Evolutionary conservation across 2,113 vertebrate genomes (phyloP).

Genomic region (Ceyx melanurus): DNA sequence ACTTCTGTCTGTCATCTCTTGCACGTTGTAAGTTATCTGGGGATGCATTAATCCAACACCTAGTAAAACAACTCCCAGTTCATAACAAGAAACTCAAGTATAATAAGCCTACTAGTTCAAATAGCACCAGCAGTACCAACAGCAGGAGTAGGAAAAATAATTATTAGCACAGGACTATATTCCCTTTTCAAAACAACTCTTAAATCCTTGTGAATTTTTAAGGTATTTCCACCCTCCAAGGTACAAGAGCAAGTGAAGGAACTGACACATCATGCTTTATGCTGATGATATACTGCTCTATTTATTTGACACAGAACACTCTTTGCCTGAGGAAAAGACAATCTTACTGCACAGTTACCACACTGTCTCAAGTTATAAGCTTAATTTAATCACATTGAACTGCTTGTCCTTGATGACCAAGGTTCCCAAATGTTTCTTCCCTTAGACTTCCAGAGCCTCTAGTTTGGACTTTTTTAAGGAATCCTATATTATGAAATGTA

Average conservation of each 20-base stretch:
- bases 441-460: background rate
- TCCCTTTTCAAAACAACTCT: background rate
- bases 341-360: background rate
- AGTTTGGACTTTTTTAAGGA: background rate
- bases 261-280: background rate
- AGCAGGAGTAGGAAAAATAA: background rate
- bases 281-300: background rate
- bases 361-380: background rate
- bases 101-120: background rate
- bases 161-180: background rate
- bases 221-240: background rate
- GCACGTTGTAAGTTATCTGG: background rate
- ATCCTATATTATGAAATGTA: background rate
- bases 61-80: background rate
- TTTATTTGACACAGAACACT: conserved; percentile 3
- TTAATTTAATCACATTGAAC: background rate
- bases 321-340: conserved; percentile 38
- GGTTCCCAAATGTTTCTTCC: background rate
- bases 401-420: background rate
- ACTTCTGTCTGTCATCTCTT: background rate
- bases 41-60: background rate
- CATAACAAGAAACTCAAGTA: background rate
- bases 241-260: background rate
- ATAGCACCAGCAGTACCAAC: background rate
- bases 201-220: background rate